Conservation (phyloP, 1,140 invertebrate species). For the Plodia interpunctella region DNA sequence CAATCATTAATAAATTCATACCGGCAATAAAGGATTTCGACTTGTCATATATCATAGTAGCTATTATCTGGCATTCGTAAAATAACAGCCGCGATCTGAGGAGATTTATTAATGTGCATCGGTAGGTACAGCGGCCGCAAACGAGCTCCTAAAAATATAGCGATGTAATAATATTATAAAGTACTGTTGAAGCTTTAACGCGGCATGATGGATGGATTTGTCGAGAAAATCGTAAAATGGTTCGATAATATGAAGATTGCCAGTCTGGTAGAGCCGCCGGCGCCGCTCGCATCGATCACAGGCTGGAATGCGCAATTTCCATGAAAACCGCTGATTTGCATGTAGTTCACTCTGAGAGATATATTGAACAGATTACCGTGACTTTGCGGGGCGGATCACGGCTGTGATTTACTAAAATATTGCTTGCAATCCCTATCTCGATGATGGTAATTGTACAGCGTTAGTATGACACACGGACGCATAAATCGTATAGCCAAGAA, state of each 20-base stretch:
- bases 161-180: constrained; percentile 13
- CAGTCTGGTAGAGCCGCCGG: constrained; percentile 15
- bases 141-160: constrained; percentile 22
- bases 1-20: constrained; percentile 36
- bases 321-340: constrained; percentile 30
- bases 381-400: neutral
- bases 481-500: neutral
- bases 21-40: constrained; percentile 37
- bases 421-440: neutral
- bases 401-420: neutral
- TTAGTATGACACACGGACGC: neutral
- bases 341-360: neutral
- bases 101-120: constrained; percentile 37
- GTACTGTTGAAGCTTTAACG: constrained; percentile 18
- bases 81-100: constrained; percentile 33
- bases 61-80: constrained; percentile 39
- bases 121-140: constrained; percentile 17
- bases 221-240: constrained; percentile 32
- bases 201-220: constrained; percentile 31
- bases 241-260: constrained; percentile 34
- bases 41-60: constrained; percentile 40
- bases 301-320: constrained; percentile 21
- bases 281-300: constrained; percentile 24
- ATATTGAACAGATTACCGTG: neutral
- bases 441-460: neutral